Evolutionary conservation across 1,140 invertebrate species (phyloP).

Genomic region (Dolichoris vasculosae): DNA sequence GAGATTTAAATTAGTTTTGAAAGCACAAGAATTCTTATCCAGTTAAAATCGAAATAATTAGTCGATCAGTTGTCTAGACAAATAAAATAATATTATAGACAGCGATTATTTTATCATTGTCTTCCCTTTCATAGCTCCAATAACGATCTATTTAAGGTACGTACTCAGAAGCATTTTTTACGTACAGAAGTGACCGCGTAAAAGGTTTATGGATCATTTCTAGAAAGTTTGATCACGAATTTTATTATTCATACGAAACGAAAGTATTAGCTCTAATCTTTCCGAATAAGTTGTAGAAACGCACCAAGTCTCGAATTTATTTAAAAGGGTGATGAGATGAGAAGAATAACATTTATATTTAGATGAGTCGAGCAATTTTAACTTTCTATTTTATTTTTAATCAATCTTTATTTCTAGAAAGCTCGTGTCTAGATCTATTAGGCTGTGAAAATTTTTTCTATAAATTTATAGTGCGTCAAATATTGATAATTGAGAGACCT

Average conservation of each 20-base stretch:
- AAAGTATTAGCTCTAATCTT: not conserved
- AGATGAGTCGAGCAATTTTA: not conserved
- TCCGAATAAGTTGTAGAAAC: not conserved
- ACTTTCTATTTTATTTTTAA: not conserved
- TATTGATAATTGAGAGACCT: constrained; percentile 1
- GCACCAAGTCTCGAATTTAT: not conserved
- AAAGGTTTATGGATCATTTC: not conserved
- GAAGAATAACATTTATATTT: not conserved
- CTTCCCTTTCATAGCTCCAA: no score
- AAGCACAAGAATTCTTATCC: no score
- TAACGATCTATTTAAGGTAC: no score
- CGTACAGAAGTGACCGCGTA: not conserved
- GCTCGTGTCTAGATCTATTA: not conserved
- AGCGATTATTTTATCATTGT: no score
- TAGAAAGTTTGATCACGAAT: not conserved
- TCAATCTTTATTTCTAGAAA: not conserved
- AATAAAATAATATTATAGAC: no score
- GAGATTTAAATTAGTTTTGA: no score
- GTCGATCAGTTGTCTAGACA: no score
- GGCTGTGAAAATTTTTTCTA: not conserved
- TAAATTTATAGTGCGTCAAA: not conserved
- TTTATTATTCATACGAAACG: not conserved
- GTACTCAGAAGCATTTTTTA: no score
- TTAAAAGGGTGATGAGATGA: not conserved
- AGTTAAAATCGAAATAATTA: no score